phyloP scores from a whole-genome alignment of 1,140 invertebrate genomes.

The Himalopsyche phryganea region DNA sequence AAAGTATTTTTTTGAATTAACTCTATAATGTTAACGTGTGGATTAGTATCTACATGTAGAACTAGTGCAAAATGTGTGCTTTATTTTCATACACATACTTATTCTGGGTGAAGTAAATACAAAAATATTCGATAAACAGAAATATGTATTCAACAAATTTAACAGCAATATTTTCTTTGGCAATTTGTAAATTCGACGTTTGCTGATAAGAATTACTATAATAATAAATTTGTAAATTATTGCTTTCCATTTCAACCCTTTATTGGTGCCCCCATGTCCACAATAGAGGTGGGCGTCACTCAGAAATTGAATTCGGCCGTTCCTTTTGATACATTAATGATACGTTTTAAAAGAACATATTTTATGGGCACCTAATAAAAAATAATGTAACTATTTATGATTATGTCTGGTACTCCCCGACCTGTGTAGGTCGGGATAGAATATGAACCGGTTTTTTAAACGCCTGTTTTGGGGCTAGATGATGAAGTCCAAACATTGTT shows the following conservation, averaged over 20 bases:
- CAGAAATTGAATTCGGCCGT: conserved; percentile 27
- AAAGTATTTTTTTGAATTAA: no score
- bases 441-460: neutral
- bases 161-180: no score
- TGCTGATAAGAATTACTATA: no score
- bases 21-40: no score
- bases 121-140: no score
- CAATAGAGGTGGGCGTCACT: conserved; percentile 24
- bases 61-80: no score
- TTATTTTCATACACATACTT: no score
- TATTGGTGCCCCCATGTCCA: neutral
- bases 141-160: no score
- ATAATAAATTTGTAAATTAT: no score
- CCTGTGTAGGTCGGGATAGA: neutral
- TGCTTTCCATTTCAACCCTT: neutral
- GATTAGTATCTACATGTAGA: no score
- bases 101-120: no score
- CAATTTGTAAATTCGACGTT: no score
- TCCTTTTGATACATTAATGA: conserved; percentile 19
- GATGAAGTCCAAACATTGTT: neutral
- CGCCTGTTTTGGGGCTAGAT: neutral
- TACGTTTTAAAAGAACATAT: conserved; percentile 1
- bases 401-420: neutral
- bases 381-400: conserved; percentile 20
- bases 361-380: conserved; percentile 8